Percentiles rank a stretch among this genome's conserved stretches.
These are phyloP conservation scores for Embiotoca jacksoni DNA, from an alignment of 2,113 vertebrate species.

Conservation along the genomic window DNA sequence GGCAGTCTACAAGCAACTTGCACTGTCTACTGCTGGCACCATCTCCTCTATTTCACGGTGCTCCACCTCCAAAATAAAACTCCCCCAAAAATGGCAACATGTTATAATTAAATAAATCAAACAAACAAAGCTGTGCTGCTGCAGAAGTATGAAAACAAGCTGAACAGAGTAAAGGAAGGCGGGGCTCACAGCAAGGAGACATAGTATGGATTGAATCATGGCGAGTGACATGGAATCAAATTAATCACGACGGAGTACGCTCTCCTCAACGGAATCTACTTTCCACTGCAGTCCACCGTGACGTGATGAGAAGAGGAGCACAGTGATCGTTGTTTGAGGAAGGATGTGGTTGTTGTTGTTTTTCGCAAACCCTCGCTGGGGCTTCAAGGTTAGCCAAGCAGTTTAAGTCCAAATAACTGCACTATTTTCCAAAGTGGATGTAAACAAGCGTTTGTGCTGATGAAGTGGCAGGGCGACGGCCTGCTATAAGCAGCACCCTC, in stretches of 20 bases:
- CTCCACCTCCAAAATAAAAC: constrained; percentile 60
- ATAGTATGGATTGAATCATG: constrained; percentile 27
- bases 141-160: constrained; percentile 62
- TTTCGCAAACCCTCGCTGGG: constrained; percentile 35
- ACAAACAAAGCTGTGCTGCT: constrained; percentile 56
- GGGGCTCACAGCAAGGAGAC: constrained; percentile 22
- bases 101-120: constrained; percentile 70
- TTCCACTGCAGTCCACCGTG: constrained; percentile 32
- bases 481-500: constrained; percentile 44
- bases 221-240: constrained; percentile 36
- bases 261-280: constrained; percentile 48
- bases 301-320: constrained; percentile 30
- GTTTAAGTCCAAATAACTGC: constrained; percentile 56
- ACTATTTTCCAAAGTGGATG: constrained; percentile 59
- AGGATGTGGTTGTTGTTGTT: constrained; percentile 19
- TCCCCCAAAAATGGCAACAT: constrained; percentile 40
- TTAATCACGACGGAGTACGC: constrained; percentile 44
- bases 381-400: constrained; percentile 38
- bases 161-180: constrained; percentile 39
- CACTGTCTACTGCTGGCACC: constrained; percentile 56
- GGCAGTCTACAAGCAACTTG: constrained; percentile 62
- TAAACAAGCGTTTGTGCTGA: constrained; percentile 62
- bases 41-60: constrained; percentile 60
- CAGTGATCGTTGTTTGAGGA: constrained; percentile 36
- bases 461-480: constrained; percentile 58